Evolutionary conservation across 2,797 vertebrate species (phyloP), one percentile per base, ranked within the genome.

Genomic region (Etheostoma perlongum): DNA sequence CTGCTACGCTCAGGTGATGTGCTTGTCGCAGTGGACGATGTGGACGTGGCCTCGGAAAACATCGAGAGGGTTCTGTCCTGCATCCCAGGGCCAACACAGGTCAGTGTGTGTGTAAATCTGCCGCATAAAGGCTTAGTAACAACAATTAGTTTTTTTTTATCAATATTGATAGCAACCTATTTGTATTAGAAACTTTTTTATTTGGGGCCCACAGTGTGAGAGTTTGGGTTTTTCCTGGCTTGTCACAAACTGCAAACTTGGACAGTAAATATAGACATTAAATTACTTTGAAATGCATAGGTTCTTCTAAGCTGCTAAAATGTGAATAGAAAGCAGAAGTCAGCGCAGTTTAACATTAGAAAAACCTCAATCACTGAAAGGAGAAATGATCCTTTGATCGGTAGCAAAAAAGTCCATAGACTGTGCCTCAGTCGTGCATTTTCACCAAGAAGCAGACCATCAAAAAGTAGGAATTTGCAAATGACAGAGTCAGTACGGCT

Each of bases 41-140:
- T 99, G 40, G 98, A 97, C 16, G 98, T 99, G 81, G 97, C 95
- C 48, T 92, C 95, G 4, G 98, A 99, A 92, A 99, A 99, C 90
- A 99, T 99, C 6, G 97, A 99, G 90, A 94, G 97, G 70, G 97
- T 99, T 92, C 93, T 99, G 59, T 99, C 98, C 75, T 97, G 97
- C 88, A 97, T 99, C 84, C 96, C 97, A 11, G 97, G 97, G 49
- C 98, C 98, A 21, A 97, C 95, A 81, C 97, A 99, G 97, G 98
- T 99, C 81, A 67, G 88, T 77, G 68, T 55, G 30, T 30, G 30
- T 27, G 6, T 44, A 61, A 27, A 69, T 48, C 6, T 42, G 4
- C 8, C 0, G 12, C 57, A 10, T 16, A 25, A n/a, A 42, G 1
- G 2, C 44, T 13, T 12, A 16, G 12, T 2, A n/a, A 21, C 49